Conservation (phyloP, 2,113 vertebrate genomes). For the Cacatua alba region DNA sequence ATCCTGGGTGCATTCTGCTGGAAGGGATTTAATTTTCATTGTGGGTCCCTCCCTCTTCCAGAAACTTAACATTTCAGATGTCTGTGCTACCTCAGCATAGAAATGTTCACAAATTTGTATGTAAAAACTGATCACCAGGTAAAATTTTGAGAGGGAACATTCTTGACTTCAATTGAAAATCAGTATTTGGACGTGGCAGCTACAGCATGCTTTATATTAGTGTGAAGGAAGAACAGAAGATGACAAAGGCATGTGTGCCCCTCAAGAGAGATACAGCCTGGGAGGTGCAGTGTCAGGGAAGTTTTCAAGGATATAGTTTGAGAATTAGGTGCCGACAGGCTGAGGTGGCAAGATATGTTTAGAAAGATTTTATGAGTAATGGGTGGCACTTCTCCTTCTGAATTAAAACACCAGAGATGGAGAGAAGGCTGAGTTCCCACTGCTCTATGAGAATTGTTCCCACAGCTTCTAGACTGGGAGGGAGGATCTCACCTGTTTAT, state of each 20-base stretch:
- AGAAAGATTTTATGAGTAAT: background rate
- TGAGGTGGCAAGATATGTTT: background rate
- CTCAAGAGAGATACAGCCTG: fast-evolving
- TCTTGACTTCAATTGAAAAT: background rate
- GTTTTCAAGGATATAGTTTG: background rate
- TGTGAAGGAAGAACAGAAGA: background rate
- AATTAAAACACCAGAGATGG: background rate
- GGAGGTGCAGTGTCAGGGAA: background rate
- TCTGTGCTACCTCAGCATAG: background rate
- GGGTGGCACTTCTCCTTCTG: background rate
- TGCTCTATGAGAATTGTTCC: background rate
- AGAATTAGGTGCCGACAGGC: background rate
- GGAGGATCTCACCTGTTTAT: background rate
- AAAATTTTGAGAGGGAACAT: background rate
- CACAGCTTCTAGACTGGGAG: background rate
- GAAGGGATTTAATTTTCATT: background rate
- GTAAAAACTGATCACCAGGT: background rate
- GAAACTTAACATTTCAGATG: background rate
- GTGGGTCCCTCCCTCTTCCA: background rate
- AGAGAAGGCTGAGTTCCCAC: background rate
- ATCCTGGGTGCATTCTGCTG: background rate
- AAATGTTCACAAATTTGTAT: background rate
- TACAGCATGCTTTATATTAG: background rate
- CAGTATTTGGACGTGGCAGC: background rate
- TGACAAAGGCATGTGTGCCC: background rate